Evolutionary conservation across 2,888 invertebrate species (phyloP).

Genomic region (Eretmocerus hayati): DNA sequence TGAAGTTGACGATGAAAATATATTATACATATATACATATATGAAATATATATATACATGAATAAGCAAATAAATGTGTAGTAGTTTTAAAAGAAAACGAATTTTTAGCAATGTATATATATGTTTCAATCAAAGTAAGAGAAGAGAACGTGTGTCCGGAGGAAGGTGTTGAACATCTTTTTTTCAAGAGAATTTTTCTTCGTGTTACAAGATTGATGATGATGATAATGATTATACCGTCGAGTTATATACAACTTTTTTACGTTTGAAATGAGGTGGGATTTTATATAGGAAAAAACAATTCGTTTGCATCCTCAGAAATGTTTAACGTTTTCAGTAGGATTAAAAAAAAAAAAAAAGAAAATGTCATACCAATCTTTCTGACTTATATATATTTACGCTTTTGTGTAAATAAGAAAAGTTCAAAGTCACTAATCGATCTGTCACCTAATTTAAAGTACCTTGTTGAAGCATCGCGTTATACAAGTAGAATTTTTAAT

Average conservation of each 20-base stretch:
- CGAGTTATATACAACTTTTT: conserved; percentile 3
- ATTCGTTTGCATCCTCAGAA: conserved; percentile 19
- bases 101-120: conserved; percentile 43
- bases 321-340: conserved; percentile 12
- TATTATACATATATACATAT: conserved; percentile 17
- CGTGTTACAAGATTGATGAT: background rate
- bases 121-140: conserved; percentile 36
- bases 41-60: conserved; percentile 23
- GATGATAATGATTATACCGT: conserved; percentile 1
- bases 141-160: background rate
- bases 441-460: conserved; percentile 9
- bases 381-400: conserved; percentile 21
- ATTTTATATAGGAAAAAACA: conserved; percentile 4
- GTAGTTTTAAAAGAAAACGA: conserved; percentile 40
- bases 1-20: conserved; percentile 30
- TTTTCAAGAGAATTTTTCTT: background rate
- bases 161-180: background rate
- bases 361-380: conserved; percentile 13
- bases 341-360: conserved; percentile 4
- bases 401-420: conserved; percentile 1
- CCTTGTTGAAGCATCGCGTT: conserved; percentile 11
- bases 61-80: conserved; percentile 37
- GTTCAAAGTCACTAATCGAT: conserved; percentile 11
- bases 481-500: background rate
- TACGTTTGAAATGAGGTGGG: conserved; percentile 7